phyloP scores from a whole-genome alignment of 53 echinoderm and acorn worm species.

The Hippasteria phrygiana region DNA sequence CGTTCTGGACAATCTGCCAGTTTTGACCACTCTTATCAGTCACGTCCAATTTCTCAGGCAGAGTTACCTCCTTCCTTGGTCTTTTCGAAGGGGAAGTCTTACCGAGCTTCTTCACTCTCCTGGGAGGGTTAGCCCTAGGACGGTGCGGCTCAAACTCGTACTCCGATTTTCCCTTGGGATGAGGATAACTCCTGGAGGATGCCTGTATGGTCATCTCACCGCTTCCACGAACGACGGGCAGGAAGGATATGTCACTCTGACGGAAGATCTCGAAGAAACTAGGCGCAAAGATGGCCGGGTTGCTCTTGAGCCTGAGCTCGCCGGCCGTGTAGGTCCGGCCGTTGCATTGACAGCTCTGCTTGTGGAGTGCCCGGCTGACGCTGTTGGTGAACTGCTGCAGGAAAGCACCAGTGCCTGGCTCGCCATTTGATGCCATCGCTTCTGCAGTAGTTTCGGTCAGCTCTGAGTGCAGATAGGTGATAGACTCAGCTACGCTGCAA shows the following conservation, averaged over 20 bases:
- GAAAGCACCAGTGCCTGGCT: constrained; percentile 78
- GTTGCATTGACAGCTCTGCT: constrained; percentile 80
- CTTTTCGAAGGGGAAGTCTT: constrained; percentile 21
- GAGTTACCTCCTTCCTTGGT: background rate
- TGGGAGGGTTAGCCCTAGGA: background rate
- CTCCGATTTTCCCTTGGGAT: background rate
- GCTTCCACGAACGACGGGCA: background rate
- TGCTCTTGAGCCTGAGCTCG: constrained; percentile 83
- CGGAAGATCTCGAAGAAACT: background rate
- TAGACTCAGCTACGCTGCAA: background rate
- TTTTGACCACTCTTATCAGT: constrained; percentile 46
- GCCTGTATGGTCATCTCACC: background rate
- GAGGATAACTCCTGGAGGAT: background rate
- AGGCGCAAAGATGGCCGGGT: constrained; percentile 74
- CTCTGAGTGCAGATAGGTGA: background rate
- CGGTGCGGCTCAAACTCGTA: constrained; percentile 38
- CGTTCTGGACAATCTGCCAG: constrained; percentile 42
- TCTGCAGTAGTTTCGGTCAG: background rate
- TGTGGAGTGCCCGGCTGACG: constrained; percentile 88
- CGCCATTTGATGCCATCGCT: constrained; percentile 17
- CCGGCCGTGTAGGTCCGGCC: constrained; percentile 78
- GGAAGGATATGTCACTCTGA: background rate
- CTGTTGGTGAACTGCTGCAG: constrained; percentile 93
- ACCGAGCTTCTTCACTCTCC: constrained; percentile 40
- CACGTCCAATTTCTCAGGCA: constrained; percentile 39